Base-by-base conservation (phyloP, 2,113 vertebrate genomes). In the Upupa epops region DNA sequence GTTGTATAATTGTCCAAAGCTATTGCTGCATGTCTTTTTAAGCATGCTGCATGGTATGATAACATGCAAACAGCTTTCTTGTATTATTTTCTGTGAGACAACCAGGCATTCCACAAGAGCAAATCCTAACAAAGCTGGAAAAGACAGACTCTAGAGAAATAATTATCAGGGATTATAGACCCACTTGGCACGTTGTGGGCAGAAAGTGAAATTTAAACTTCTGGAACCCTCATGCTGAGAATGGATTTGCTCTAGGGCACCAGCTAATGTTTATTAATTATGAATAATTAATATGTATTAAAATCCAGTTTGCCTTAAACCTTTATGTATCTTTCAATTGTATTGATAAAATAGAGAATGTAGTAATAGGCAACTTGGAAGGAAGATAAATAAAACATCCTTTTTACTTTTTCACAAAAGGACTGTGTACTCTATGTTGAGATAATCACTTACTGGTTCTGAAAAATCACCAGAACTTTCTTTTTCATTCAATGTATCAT, bases 131-230 rank as follows among this genome's bases (percentile, higher is more conserved):
- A 89, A 34, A 72, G 22, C 22, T 73, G 37, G 85, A 94, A 25
- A 26, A 92, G 45, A 25, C 56, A 87, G 49, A 55, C 34, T 80
- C 86, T 92, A 86, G 89, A 87, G 88, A 70, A 86, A 60, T n/a
- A 81, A 94, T 94, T 92, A 94, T 28, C 15, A 52, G 14, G 65
- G 51, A 93, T 94, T 94, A 94, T 36, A 83, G 45, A 90, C 29
- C 80, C 61, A 3, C 83, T 88, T 95, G 59, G 31, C n/a, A 88
- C 83, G 5, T 11, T 79, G 31, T 78, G 63, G 11, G 8, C 25
- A 12, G 34, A 52, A 54, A 92, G 31, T 63, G 68, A 96, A 94
- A 90, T 77, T 64, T 72, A 93, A 95, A 70, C 15, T 80, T 89
- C 21, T 85, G 24, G 26, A 89, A 73, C 3, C 5, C 25, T 87